Conservation (phyloP, 2,797 vertebrate species). For the Philypnodon macrostomus region DNA sequence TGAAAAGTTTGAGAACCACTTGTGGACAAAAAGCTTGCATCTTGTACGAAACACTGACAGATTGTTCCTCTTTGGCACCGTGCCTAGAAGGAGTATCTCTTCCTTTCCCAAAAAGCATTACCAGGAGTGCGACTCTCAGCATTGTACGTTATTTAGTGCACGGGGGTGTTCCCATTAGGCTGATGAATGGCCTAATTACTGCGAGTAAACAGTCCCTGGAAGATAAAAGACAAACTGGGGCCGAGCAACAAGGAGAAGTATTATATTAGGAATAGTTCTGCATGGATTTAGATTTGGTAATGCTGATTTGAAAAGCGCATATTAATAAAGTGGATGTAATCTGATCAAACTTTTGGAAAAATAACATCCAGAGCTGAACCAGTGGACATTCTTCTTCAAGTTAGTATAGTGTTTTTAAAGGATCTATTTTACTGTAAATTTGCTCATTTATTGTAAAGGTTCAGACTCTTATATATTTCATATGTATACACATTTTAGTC, state of each 20-base stretch:
- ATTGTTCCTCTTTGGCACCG: conserved; percentile 41
- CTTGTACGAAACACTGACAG: conserved; percentile 53
- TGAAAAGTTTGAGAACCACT: no score
- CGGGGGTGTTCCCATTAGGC: conserved; percentile 72
- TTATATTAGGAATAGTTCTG: conserved; percentile 53
- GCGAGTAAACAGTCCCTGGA: conserved; percentile 67
- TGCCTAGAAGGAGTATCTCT: conserved; percentile 39
- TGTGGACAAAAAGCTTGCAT: conserved; percentile 28
- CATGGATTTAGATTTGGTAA: no score
- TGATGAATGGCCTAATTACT: conserved; percentile 81
- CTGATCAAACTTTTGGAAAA: no score
- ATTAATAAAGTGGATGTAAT: no score
- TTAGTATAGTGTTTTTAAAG: no score
- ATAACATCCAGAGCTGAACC: no score
- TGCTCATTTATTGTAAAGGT: no score
- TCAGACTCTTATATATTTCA: no score
- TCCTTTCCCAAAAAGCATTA: conserved; percentile 35
- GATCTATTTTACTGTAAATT: no score
- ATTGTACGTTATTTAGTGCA: conserved; percentile 63
- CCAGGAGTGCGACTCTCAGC: conserved; percentile 39
- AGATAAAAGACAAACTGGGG: conserved; percentile 66
- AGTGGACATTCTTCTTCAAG: no score
- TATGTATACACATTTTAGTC: no score
- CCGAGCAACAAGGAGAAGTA: conserved; percentile 54
- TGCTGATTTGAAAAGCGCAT: no score